Base-by-base conservation (phyloP, 2,888 invertebrate species). In the Hirudinaria manillensis region DNA sequence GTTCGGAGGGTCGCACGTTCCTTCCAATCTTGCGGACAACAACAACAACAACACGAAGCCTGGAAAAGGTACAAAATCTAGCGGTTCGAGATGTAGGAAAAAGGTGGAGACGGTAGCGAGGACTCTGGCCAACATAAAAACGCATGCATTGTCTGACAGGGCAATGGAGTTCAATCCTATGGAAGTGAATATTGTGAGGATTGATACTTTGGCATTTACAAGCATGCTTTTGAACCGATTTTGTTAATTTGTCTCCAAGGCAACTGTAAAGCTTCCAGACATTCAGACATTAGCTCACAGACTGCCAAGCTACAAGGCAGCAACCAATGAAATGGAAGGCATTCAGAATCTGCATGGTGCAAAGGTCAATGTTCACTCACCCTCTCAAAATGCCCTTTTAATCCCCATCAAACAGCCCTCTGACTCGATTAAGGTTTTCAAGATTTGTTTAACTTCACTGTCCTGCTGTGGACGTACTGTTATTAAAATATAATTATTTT, bases 211-310 rank as follows among this genome's bases (percentile, higher is more conserved):
- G 61, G 61, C 61, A 61, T 61, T 61, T 61, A 61, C 29, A n/a
- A 61, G 29, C 24, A 29, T n/a, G 29, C 29, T 7, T 7, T 4
- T 2, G 6, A 61, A 21, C 13, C 1, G 24, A 61, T 61, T 61
- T 24, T 61, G 61, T 61, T 61, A 27, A 27, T 29, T 61, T 61
- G 24, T 61, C 32, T 24, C 34, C 13, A 68, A 76, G 76, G 65
- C 65, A 24, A 67, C 74, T 32, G 55, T 75, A 16, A 75, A 75
- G 45, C 75, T 77, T 24, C 77, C 77, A n/a, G 75, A 77, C 72
- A 77, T 77, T 53, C 72, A 77, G 56, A 77, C 77, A 32, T 53
- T 77, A 16, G 68, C 75, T 21, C 70, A 75, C 51, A 61, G 77
- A 21, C 51, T 77, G 72, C 73, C 77, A 16, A 72, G 71, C 19